Evolutionary conservation across 2,113 vertebrate species (phyloP), one percentile per base, ranked within the genome.

Genomic region (Brienomyrus brachyistius): DNA sequence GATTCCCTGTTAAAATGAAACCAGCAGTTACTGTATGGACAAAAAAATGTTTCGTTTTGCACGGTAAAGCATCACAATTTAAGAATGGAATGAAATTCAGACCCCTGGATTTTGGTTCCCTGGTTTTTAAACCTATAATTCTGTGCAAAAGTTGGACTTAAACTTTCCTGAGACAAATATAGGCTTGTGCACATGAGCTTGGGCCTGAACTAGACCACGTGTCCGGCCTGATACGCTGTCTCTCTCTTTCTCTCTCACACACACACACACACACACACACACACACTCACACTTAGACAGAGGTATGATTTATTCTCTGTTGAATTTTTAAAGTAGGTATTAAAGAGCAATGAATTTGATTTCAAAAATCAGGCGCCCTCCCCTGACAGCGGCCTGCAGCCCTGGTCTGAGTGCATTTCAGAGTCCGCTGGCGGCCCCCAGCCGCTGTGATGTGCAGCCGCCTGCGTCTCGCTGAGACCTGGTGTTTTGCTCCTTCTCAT

Each of bases 391-490:
- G 10, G 66, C 62, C 88, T 89, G 47, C 19, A 27, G 6, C 86
- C 59, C 50, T 62, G 54, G 52, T 83, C 88, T 56, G 50, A 15
- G 15, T 70, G 56, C 82, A 66, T 89, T 90, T 56, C 56, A n/a
- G 31, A 47, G 47, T 47, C 35, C 59, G 11, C 56, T 51, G n/a
- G 89, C 82, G 43, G 56, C 50, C 19, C 6, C 13, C 3, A 62
- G 27, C 35, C n/a, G 17, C 40, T 82, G 35, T 43, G 11, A 74
- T 82, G 62, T 59, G 10, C 31, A 74, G 59, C 27, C 35, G n/a
- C 47, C 56, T 70, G 82, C n/a, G 7, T 8, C 27, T 19, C 19
- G 8, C 40, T 47, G 47, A n/a, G 62, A 31, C 31, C 77, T 21
- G 23, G 35, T 70, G 15, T 86, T 13, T 62, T 48, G 21, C 47